Conservation (phyloP, 2,888 invertebrate species). For the Tiliacea citrago region DNA sequence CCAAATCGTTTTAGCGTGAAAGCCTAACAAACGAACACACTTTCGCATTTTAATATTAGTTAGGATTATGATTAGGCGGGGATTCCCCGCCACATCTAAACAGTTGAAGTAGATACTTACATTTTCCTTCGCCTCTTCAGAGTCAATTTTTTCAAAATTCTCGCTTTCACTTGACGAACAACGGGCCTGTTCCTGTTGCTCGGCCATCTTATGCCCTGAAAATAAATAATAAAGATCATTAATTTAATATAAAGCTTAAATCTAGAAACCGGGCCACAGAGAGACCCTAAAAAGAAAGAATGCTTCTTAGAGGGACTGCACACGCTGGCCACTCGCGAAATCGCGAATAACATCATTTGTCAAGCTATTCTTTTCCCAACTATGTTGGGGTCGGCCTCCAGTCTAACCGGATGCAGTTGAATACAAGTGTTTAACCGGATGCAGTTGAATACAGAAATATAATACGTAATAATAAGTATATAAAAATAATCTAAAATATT, state of each 20-base stretch:
- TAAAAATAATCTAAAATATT: too few species aligned
- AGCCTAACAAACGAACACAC: too few species aligned
- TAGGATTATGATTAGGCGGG: too few species aligned
- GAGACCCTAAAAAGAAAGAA: neutral
- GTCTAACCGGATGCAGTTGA: neutral
- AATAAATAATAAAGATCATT: constrained; percentile 30
- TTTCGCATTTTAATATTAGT: too few species aligned
- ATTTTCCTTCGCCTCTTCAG: constrained; percentile 77
- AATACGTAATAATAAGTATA: too few species aligned
- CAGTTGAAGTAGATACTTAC: constrained; percentile 69
- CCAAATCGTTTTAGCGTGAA: too few species aligned
- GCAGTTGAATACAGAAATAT: too few species aligned
- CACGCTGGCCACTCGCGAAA: neutral
- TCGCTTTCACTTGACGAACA: constrained; percentile 88
- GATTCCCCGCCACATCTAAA: too few species aligned
- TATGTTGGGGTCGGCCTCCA: neutral
- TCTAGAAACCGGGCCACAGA: neutral
- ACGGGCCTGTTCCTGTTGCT: constrained; percentile 76
- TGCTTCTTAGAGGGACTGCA: neutral
- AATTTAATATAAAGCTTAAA: neutral
- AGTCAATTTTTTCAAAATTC: constrained; percentile 87
- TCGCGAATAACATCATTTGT: neutral
- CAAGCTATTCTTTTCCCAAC: neutral
- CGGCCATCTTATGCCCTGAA: constrained; percentile 79
- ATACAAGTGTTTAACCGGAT: too few species aligned